A percentile compares a stretch with the other conserved stretches of the same genome.
phyloP scores from a whole-genome alignment of 2,888 invertebrate species.

The Pseudoips prasinana region DNA sequence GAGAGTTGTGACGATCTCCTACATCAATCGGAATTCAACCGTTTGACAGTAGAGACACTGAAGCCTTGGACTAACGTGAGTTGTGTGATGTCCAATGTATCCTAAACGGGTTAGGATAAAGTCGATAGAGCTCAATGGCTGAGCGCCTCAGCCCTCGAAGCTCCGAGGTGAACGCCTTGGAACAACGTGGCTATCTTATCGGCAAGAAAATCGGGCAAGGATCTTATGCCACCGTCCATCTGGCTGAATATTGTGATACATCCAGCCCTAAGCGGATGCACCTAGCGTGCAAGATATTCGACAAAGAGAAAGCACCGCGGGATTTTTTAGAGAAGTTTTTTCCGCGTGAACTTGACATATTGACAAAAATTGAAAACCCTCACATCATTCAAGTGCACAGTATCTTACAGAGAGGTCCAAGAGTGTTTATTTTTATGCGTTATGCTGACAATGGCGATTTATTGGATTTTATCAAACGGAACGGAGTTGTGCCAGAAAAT shows the following conservation, averaged over 20 bases:
- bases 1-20: constrained; percentile 68
- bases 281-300: constrained; percentile 95
- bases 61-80: constrained; percentile 68
- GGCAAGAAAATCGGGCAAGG: constrained; percentile 95
- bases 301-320: constrained; percentile 92
- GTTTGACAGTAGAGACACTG: constrained; percentile 67
- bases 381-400: constrained; percentile 95
- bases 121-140: constrained; percentile 84
- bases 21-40: constrained; percentile 52
- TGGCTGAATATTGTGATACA: constrained; percentile 90
- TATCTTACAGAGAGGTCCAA: constrained; percentile 90
- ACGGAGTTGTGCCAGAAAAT: constrained; percentile 89
- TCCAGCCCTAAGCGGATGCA: constrained; percentile 87
- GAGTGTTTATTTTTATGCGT: constrained; percentile 95
- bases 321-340: constrained; percentile 97
- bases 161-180: constrained; percentile 92
- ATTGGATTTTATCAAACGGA: constrained; percentile 90
- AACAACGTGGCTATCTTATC: constrained; percentile 91
- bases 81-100: constrained; percentile 81
- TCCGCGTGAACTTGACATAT: constrained; percentile 94
- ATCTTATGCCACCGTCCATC: constrained; percentile 94
- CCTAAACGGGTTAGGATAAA: constrained; percentile 81
- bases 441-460: constrained; percentile 95
- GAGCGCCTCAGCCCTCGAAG: constrained; percentile 88
- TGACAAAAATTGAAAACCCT: constrained; percentile 94